These are phyloP conservation scores for Archaeoteleia sp. DNA, from an alignment of 2,888 invertebrate genomes.

Conservation along the genomic window DNA sequence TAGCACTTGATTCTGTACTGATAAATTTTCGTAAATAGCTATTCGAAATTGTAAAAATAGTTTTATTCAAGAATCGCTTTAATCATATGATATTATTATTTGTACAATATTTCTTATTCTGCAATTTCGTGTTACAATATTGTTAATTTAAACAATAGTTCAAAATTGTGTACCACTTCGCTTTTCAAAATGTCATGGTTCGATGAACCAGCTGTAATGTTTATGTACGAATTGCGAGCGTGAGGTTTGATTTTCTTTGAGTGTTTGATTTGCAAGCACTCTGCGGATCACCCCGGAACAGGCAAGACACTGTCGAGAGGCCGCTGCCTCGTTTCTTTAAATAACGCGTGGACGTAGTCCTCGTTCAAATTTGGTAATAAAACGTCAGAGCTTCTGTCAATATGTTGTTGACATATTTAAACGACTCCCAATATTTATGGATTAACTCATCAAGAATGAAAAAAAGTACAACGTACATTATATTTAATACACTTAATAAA, in stretches of 20 bases:
- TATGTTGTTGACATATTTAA: constrained; percentile 44
- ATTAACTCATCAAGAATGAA: background rate
- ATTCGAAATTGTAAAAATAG: no score
- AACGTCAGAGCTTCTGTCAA: constrained; percentile 16
- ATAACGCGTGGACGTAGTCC: constrained; percentile 22
- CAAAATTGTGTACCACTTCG: no score
- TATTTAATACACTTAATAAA: background rate
- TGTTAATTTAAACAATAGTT: no score
- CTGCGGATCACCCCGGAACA: constrained; percentile 50
- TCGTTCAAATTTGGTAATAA: constrained; percentile 46
- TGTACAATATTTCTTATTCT: no score
- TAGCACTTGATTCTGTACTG: no score
- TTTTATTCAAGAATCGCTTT: no score
- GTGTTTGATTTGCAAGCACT: constrained; percentile 57
- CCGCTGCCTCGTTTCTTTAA: constrained; percentile 37
- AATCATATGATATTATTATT: no score
- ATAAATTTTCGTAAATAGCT: no score
- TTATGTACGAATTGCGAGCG: constrained; percentile 28
- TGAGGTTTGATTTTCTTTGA: constrained; percentile 49
- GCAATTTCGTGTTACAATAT: no score
- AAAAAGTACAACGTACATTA: background rate
- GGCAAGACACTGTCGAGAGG: constrained; percentile 53
- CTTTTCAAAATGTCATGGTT: no score
- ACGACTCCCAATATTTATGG: constrained; percentile 33
- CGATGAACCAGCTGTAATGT: constrained; percentile 29